Conservation (phyloP, 2,797 vertebrate genomes). For the Psittacula echo region DNA sequence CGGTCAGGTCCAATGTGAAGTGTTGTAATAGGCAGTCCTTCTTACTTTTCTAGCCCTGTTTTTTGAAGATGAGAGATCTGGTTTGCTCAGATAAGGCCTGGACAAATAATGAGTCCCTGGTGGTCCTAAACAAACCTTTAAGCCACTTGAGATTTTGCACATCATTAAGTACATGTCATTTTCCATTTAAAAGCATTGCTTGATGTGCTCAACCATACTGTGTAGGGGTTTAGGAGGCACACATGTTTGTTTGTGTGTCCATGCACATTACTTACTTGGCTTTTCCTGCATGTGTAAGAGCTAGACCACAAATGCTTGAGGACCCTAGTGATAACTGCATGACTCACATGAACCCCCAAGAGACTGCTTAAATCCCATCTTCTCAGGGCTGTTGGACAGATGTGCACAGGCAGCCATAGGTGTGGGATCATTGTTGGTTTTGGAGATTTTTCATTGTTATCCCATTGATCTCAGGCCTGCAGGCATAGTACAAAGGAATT, state of each 20-base stretch:
- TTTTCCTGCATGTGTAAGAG: neutral
- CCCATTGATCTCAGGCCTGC: neutral
- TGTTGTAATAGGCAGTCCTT: neutral
- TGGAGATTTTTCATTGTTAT: neutral
- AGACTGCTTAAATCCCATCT: neutral
- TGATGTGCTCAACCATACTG: neutral
- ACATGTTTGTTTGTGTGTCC: neutral
- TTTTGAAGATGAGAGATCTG: neutral
- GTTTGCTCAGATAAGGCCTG: neutral
- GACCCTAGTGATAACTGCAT: neutral
- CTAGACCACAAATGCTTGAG: neutral
- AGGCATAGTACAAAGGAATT: neutral
- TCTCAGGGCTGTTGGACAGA: neutral
- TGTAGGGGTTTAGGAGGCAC: neutral
- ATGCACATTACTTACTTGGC: neutral
- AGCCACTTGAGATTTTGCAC: neutral
- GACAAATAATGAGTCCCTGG: neutral
- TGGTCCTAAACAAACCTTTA: neutral
- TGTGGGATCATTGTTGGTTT: neutral
- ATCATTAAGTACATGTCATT: neutral
- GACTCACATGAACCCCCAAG: neutral
- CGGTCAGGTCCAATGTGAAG: accelerated
- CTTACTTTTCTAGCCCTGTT: neutral
- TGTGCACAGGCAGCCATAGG: neutral
- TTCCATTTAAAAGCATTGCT: neutral